Base-by-base conservation (phyloP, 2,797 vertebrate genomes). In the Phalloptychus januarius region DNA sequence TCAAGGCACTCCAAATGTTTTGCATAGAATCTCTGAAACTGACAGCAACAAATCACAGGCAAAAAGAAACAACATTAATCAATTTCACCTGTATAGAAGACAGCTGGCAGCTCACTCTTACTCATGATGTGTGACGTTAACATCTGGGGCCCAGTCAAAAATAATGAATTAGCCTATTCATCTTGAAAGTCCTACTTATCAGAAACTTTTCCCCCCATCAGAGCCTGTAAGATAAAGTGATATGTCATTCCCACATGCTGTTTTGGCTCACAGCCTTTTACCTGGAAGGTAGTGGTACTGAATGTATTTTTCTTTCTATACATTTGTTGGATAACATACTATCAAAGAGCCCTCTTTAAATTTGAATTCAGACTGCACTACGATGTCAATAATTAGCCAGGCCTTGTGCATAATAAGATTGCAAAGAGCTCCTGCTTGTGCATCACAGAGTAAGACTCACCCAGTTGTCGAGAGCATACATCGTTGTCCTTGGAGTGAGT, bases 71-170 rank as follows among this genome's bases (percentile, higher is more conserved):
- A 31, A n/a, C n/a, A 63, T 46, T 75, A 46, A 46, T 46, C 28
- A 33, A 46, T 75, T 75, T 61, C 23, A 36, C 52, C 16, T 54
- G 38, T 48, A 15, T 40, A 33, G 12, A 25, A 50, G 61, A n/a
- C 74, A 67, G 13, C 40, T 46, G 40, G 56, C 40, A 25, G 42
- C 74, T 75, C 54, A 42, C 74, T 63, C 40, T 44, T 44, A 45
- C 42, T 36, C 33, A 25, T n/a, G 13, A 46, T 65, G 44, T 50
- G 44, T 46, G 44, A 36, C 11, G 20, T 13, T 72, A 48, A 67
- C 20, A 33, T 65, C 28, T 76, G 74, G 45, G 28, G 74, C 31
- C 31, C 42, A 76, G 28, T 67, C 74, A 76, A n/a, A 67, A 76
- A 38, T 36, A 50, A 33, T 38, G 36, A 45, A 67, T 48, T 33